A percentile compares a stretch with the other conserved stretches of the same genome.
phyloP scores from a whole-genome alignment of 2,113 vertebrate species.

The Muntiacus reevesi region DNA sequence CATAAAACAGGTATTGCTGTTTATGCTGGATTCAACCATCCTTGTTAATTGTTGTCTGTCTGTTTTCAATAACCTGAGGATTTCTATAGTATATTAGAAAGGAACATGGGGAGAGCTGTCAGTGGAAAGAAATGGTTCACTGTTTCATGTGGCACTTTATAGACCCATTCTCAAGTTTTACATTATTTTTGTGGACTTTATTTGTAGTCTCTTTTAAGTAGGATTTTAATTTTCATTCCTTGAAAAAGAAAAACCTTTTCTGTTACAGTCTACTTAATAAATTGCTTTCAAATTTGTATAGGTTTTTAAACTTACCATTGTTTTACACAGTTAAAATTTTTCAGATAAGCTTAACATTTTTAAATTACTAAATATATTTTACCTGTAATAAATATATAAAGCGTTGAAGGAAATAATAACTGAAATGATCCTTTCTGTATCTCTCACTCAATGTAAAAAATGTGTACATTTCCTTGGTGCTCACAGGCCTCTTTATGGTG shows the following conservation, averaged over 20 bases:
- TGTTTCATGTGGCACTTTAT: not conserved
- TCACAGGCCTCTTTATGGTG: not conserved
- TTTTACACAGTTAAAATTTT: not conserved
- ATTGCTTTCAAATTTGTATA: not conserved
- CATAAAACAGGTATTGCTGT: slow-evolving; percentile 80
- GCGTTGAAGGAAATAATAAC: not conserved
- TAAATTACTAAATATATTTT: not conserved
- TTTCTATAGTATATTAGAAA: not conserved
- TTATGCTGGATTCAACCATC: not conserved
- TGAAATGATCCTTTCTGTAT: not conserved
- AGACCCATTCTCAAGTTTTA: not conserved
- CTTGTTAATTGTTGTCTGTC: not conserved
- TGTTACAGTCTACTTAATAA: not conserved
- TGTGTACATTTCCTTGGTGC: not conserved
- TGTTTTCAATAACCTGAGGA: slow-evolving; percentile 1
- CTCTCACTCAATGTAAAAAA: not conserved
- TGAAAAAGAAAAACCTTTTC: not conserved
- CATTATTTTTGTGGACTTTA: not conserved
- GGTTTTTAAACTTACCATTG: not conserved
- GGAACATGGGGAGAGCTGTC: not conserved
- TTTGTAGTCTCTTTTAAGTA: not conserved
- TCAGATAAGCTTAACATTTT: not conserved
- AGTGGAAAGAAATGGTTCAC: not conserved
- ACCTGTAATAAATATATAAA: not conserved
- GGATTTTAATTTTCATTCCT: not conserved